phyloP scores from a whole-genome alignment of 2,888 invertebrate genomes.

The Orchesella flavescens region DNA sequence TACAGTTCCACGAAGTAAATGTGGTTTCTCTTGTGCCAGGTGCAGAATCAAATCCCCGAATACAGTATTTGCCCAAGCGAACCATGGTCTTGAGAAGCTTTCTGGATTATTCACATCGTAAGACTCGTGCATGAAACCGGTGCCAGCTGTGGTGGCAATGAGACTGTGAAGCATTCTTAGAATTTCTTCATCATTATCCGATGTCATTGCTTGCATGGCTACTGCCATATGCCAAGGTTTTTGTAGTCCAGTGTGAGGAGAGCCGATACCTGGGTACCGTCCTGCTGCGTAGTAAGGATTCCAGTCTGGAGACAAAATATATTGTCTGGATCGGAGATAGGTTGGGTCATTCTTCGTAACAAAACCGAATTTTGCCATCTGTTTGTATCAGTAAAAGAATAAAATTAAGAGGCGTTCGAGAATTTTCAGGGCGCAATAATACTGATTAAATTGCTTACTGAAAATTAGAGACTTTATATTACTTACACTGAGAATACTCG shows the following conservation, averaged over 20 bases:
- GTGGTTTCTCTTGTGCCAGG: constrained; percentile 62
- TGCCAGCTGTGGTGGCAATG: constrained; percentile 66
- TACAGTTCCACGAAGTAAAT: constrained; percentile 22
- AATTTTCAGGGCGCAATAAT: too few relatives aligned
- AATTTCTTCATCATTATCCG: constrained; percentile 64
- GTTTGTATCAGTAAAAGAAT: too few relatives aligned
- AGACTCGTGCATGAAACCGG: too few relatives aligned
- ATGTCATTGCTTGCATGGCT: constrained; percentile 69
- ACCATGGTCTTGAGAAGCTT: constrained; percentile 66
- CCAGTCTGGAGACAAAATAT: constrained; percentile 65
- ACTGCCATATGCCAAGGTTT: constrained; percentile 69
- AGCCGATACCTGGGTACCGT: constrained; percentile 65
- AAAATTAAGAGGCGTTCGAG: too few relatives aligned
- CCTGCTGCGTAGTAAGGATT: constrained; percentile 66
- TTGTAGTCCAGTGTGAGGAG: constrained; percentile 68
- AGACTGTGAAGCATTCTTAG: constrained; percentile 53
- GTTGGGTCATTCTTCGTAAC: constrained; percentile 60
- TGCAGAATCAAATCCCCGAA: constrained; percentile 69
- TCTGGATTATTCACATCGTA: too few relatives aligned
- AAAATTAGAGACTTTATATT: too few relatives aligned
- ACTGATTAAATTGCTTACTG: too few relatives aligned
- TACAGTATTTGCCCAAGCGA: constrained; percentile 70
- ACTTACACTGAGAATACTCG: constrained; percentile 61
- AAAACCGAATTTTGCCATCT: constrained; percentile 68
- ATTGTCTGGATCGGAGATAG: constrained; percentile 68